Base-by-base conservation (phyloP, 1,140 invertebrate species). In the Drosophila pseudoananassae region DNA sequence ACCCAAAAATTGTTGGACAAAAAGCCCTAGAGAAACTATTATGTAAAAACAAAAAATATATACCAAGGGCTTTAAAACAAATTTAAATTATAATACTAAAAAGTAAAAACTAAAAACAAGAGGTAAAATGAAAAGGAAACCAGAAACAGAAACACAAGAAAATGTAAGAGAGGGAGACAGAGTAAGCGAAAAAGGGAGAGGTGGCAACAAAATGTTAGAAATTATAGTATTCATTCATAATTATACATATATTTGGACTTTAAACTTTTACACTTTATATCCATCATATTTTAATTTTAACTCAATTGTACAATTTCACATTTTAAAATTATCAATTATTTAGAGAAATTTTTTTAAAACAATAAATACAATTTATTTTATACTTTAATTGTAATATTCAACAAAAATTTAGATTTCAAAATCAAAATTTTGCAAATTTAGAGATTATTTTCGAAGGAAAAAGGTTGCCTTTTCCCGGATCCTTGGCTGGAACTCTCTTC, bases 41-140 rank as follows among this genome's bases (percentile, higher is more conserved):
- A 33, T 47, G 27, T 57, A 33, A 10, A 31, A 31, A 51, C 2
- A 20, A 20, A 6, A 10, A n/a, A 20, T 10, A 33, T 27, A 33
- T 14, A 15, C 38, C 6, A 46, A 55, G 15, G 40, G 50, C 51
- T 54, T 64, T 58, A 72, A 43, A 49, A 27, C 29, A 68, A 46
- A 46, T 46, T 43, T 15, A 43, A 20, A 46, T 15, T 43, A 43
- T 10, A 20, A 46, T 10, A 17, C 6, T 17, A 45, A 33, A 29
- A 29, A 45, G n/a, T 12, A 31, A 33, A 38, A 49, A 33, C 49
- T 40, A 27, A 4, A 27, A 27, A 6, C 25, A 27, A 27, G 20
- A 59, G 17, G 17, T 17, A 4, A 20, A 46, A 46, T 10, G 43
- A 33, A 15, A 38, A n/a, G 4, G 8, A 7, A 27, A 59, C 17